Evolutionary conservation across 2,797 vertebrate genomes (phyloP).

Genomic region (Carapus acus): DNA sequence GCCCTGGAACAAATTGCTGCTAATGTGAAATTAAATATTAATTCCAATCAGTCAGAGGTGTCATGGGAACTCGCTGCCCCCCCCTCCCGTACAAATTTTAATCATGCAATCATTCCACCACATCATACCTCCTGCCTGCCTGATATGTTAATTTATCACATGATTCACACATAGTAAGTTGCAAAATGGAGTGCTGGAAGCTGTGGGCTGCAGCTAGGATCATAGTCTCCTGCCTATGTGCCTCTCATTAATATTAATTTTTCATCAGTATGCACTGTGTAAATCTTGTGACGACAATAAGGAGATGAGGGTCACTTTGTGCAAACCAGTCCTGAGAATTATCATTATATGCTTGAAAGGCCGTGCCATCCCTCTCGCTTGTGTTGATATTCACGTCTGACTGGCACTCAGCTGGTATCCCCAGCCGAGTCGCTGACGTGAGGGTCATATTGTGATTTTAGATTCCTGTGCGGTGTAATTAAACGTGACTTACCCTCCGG

Average conservation of each 20-base stretch:
- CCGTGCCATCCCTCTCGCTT: slow-evolving; percentile 11
- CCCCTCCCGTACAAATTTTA: slow-evolving; percentile 4
- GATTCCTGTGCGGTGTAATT: slow-evolving; percentile 51
- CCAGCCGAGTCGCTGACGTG: slow-evolving; percentile 44
- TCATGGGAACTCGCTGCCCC: slow-evolving; percentile 17
- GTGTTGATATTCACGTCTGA: slow-evolving; percentile 19
- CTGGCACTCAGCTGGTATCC: slow-evolving; percentile 27
- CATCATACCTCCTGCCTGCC: slow-evolving; percentile 2
- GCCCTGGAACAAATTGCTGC: slow-evolving; percentile 39
- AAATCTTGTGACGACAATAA: background rate
- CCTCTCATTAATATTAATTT: background rate
- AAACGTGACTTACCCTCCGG: slow-evolving; percentile 52
- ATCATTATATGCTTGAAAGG: slow-evolving; percentile 30
- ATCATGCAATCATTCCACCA: slow-evolving; percentile 11
- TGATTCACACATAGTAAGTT: background rate
- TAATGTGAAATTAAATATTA: slow-evolving; percentile 62
- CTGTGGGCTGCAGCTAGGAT: background rate
- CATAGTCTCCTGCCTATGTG: background rate
- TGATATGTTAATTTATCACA: slow-evolving; percentile 10
- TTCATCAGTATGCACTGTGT: background rate
- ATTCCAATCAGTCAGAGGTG: slow-evolving; percentile 38
- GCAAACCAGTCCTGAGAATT: slow-evolving; percentile 9
- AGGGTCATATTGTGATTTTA: slow-evolving; percentile 26
- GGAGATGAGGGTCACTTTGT: slow-evolving; percentile 5
- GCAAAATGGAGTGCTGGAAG: background rate